These are phyloP conservation scores for Sylvilagus floridanus DNA, from an alignment of 2,797 vertebrate species.

Conservation along the genomic window DNA sequence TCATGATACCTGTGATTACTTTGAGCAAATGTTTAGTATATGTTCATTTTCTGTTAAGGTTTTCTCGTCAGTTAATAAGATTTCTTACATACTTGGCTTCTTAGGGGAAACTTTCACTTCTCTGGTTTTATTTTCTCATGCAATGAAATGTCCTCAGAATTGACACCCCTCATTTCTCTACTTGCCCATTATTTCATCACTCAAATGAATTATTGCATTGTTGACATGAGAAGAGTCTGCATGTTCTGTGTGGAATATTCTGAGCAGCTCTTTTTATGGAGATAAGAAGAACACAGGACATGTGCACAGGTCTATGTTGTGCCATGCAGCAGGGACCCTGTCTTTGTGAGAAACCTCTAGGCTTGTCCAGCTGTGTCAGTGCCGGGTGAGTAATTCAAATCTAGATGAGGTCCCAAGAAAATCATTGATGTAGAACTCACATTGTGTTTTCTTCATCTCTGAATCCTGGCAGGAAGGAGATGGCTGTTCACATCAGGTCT, in stretches of 20 bases:
- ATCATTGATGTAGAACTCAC: not conserved
- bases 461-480: not conserved
- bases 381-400: not conserved
- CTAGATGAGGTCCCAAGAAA: not conserved
- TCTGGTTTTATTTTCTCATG: not conserved
- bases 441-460: not conserved
- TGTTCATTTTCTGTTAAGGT: not conserved
- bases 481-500: not conserved
- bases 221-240: not conserved
- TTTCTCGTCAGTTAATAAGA: not conserved
- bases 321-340: not conserved
- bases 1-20: not conserved
- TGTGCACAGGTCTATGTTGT: not conserved
- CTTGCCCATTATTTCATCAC: not conserved
- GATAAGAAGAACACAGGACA: not conserved
- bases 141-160: not conserved
- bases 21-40: not conserved
- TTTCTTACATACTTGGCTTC: not conserved
- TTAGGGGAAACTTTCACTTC: not conserved
- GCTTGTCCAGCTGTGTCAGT: not conserved
- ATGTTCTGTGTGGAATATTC: not conserved
- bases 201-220: not conserved
- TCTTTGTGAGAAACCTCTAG: not conserved
- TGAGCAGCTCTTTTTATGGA: not conserved
- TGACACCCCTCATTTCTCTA: not conserved